Base-by-base conservation (phyloP, 2,888 invertebrate genomes). In the Strigamia maritima region DNA sequence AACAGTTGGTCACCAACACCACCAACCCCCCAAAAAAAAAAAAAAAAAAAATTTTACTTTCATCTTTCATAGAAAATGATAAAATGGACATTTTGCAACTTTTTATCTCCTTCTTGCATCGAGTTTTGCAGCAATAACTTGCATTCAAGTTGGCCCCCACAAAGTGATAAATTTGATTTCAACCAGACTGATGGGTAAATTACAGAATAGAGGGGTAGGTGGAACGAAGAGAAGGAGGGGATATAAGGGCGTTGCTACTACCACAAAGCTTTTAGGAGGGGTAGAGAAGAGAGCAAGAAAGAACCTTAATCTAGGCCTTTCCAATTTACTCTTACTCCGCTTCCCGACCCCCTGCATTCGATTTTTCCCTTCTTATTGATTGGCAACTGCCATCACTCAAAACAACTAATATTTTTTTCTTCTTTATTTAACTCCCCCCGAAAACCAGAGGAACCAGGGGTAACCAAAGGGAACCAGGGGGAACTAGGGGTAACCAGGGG, bases 1-100 rank as follows among this genome's bases (percentile, higher is more conserved):
- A 65, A 65, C 60, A 65, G 60, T 65, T 24, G 60, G 60, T 65
- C 60, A 65, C 60, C 60, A 22, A 65, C 60, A 65, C 60, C 24
- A 22, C 2, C 40, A 1, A 3, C 16, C 40, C 40, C 40, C 40
- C 40, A 38, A 38, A 6, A 2, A 2, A 1, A 35, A 2, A 35
- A 35, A 49, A 49, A 49, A 49, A 49, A 49, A 49, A 3, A 49
- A 0, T 49, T 6, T 19, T 49, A 7, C 49, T 19, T 19, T 19
- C n/a, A n/a, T 3, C 49, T 49, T 49, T 49, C n/a, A n/a, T n/a
- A n/a, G n/a, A n/a, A n/a, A n/a, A n/a, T n/a, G n/a, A n/a, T n/a
- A n/a, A n/a, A n/a, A n/a, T n/a, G n/a, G n/a, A n/a, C n/a, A n/a
- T n/a, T n/a, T 16, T 2, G 24, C 60, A 16, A 65, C 14, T n/a